Evolutionary conservation across 2,888 invertebrate genomes (phyloP), one percentile per base, ranked within the genome.

Genomic region (Cephus spinipes): DNA sequence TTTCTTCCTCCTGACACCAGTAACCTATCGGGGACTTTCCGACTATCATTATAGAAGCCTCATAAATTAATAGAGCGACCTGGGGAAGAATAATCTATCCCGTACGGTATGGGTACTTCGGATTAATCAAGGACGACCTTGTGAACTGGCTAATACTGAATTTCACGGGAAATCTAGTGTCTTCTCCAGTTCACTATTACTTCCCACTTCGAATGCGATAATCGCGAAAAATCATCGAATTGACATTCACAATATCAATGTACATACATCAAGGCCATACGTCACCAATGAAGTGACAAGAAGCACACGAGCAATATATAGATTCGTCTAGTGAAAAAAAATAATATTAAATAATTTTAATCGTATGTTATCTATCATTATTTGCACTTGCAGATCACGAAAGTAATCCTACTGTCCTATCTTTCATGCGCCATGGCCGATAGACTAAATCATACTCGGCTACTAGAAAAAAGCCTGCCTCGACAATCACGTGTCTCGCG

Each of bases 41-140:
- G 71, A 23, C 15, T 71, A 23, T 31, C 32, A 71, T 31, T 74
- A 36, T 35, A 74, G 76, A 79, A 68, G 73, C 76, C 75, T 79
- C 76, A 74, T 78, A 75, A 83, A 83, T 85, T 84, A 83, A 81
- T 79, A 77, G 83, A 79, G 30, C 82, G 81, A 80, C 80, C 82
- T 81, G 81, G 80, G 81, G 83, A 83, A 83, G 82, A 83, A 81
- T 83, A 87, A 85, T 87, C 83, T 86, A 82, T 83, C 83, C 83
- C 84, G 80, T 83, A 79, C 81, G 81, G 82, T 82, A 81, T 82
- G 82, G 80, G 84, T 83, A 82, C 78, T 82, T 84, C 84, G 79
- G 81, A 81, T 84, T 83, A 87, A 89, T 89, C 86, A 87, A 82
- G 81, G 77, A 79, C 84, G 89, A 89, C 89, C 89, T 89, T 88